These are phyloP conservation scores for Benthosema pterotum DNA, from an alignment of 2,797 vertebrate species.

Conservation along the genomic window DNA sequence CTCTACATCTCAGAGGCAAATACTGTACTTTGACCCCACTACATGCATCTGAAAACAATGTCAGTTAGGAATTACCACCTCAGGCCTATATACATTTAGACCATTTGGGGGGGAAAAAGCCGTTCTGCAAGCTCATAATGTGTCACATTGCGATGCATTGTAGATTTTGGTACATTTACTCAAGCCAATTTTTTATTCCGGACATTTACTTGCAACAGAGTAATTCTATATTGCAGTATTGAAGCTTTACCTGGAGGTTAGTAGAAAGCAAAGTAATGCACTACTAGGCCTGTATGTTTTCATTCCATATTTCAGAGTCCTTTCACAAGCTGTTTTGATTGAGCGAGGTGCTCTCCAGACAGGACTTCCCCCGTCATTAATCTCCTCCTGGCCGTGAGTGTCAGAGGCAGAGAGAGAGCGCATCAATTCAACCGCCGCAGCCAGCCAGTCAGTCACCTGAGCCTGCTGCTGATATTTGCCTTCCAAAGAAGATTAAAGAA, in stretches of 20 bases:
- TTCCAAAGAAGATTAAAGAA: slow-evolving; percentile 75
- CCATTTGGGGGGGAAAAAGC: too few species aligned
- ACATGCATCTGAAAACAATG: too few species aligned
- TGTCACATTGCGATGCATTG: too few species aligned
- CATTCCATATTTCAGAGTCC: slow-evolving; percentile 37
- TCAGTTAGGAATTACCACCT: too few species aligned
- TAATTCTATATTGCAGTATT: too few species aligned
- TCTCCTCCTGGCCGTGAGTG: slow-evolving; percentile 52
- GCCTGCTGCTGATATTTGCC: slow-evolving; percentile 78
- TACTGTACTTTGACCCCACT: too few species aligned
- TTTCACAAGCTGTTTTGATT: slow-evolving; percentile 70
- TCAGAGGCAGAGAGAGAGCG: slow-evolving; percentile 72
- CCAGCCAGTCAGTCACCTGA: slow-evolving; percentile 70
- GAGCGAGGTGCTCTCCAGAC: slow-evolving; percentile 64
- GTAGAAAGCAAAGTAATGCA: not conserved
- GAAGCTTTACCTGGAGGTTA: not conserved
- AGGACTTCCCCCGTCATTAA: slow-evolving; percentile 75
- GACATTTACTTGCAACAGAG: too few species aligned
- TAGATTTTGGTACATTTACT: too few species aligned
- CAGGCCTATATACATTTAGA: too few species aligned
- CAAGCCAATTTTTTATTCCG: too few species aligned
- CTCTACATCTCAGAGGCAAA: too few species aligned
- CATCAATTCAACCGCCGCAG: slow-evolving; percentile 75
- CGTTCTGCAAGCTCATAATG: too few species aligned
- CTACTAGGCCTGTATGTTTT: not conserved